A percentile compares a stretch with the other conserved stretches of the same genome.
Conservation (phyloP, 2,113 vertebrate species). For the Pelodiscus sinensis region DNA sequence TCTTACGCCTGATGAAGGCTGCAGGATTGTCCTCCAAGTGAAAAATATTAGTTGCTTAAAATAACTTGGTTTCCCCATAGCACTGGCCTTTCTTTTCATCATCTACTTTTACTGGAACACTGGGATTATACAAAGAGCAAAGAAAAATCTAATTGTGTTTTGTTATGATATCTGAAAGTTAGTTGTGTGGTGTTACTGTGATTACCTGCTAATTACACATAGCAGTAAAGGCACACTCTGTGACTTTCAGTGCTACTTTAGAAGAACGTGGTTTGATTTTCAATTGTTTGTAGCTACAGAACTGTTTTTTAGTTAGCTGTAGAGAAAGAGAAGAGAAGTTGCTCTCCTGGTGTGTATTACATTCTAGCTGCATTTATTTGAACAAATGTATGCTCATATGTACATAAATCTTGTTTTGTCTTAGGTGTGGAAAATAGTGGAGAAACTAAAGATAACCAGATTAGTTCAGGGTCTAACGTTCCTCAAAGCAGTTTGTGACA, state of each 20-base stretch:
- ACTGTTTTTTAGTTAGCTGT: not conserved
- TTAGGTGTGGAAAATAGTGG: not conserved
- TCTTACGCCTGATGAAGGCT: not conserved
- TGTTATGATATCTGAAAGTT: no score
- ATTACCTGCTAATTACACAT: not conserved
- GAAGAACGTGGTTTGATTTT: not conserved
- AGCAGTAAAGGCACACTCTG: not conserved
- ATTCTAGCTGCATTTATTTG: not conserved
- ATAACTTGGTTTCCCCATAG: not conserved
- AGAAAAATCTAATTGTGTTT: not conserved
- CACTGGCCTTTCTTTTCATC: not conserved
- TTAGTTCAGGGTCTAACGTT: not conserved
- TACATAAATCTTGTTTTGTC: not conserved
- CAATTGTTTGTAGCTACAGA: not conserved
- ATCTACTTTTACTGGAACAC: not conserved
- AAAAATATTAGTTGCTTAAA: not conserved
- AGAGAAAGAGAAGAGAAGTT: not conserved
- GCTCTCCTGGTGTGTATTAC: not conserved
- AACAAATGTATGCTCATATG: not conserved
- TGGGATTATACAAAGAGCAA: not conserved
- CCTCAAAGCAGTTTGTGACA: fast-evolving
- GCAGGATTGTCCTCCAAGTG: not conserved
- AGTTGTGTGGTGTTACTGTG: not conserved
- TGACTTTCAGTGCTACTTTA: not conserved
- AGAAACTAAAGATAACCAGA: not conserved